phyloP scores from a whole-genome alignment of 1,140 invertebrate genomes.

The Achatina immaculata region DNA sequence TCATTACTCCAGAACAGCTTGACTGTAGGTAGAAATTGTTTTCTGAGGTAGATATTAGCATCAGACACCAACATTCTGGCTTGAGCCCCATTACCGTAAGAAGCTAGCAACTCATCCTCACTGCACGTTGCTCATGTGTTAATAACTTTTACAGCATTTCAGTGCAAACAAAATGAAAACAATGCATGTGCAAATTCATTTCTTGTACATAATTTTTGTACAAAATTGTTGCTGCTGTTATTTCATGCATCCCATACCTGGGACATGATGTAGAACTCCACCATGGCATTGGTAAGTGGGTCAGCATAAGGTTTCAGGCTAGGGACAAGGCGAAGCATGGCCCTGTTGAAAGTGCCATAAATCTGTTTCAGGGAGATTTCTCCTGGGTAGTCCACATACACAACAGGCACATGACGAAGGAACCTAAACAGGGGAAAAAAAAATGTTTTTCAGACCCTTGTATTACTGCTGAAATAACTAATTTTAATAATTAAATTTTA shows the following conservation, averaged over 20 bases:
- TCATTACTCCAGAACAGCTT: too few species aligned
- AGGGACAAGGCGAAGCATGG: slow-evolving; percentile 94
- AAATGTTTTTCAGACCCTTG: too few species aligned
- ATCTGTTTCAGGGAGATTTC: slow-evolving; percentile 93
- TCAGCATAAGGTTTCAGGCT: slow-evolving; percentile 92
- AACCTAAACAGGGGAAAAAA: slow-evolving; percentile 67
- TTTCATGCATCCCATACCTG: too few species aligned
- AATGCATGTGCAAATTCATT: too few species aligned
- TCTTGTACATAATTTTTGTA: too few species aligned
- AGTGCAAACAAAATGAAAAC: background rate
- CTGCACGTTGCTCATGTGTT: background rate
- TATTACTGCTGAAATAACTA: too few species aligned
- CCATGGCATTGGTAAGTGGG: slow-evolving; percentile 98
- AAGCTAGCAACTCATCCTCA: background rate
- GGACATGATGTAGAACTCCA: slow-evolving; percentile 96
- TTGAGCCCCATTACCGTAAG: too few species aligned
- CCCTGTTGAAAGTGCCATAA: slow-evolving; percentile 97
- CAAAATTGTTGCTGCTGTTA: too few species aligned
- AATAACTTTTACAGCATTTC: background rate
- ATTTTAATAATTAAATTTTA: background rate
- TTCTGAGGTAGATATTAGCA: too few species aligned
- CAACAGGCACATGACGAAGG: slow-evolving; percentile 94
- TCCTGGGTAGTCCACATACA: slow-evolving; percentile 99
- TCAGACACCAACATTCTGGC: too few species aligned
- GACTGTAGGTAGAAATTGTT: too few species aligned